phyloP scores from a whole-genome alignment of 2,113 vertebrate species.

The Phyllopteryx taeniolatus region DNA sequence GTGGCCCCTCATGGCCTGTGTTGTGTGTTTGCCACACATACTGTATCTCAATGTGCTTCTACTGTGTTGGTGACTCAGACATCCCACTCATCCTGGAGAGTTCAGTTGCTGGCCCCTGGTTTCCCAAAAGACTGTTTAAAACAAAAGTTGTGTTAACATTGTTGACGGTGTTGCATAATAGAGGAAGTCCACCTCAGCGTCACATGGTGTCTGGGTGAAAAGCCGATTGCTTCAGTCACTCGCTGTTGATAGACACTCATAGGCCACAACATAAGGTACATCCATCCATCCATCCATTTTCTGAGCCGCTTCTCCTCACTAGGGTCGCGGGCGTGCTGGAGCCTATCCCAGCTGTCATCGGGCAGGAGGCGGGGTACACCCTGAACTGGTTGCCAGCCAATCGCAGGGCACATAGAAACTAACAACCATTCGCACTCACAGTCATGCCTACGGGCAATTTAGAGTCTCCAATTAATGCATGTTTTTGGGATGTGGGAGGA shows the following conservation, averaged over 20 bases:
- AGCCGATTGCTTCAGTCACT: conserved; percentile 1
- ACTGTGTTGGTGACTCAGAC: not conserved
- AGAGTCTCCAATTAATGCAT: too few relatives aligned
- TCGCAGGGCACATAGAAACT: too few relatives aligned
- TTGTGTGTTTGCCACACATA: not conserved
- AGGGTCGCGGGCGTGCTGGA: too few relatives aligned
- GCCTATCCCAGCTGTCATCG: too few relatives aligned
- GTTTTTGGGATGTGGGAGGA: too few relatives aligned
- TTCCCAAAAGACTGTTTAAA: not conserved
- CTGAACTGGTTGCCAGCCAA: too few relatives aligned
- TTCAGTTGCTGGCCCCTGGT: not conserved
- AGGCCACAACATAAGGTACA: not conserved
- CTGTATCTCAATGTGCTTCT: not conserved
- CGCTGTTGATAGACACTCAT: not conserved
- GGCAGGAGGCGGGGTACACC: too few relatives aligned
- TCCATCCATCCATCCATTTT: too few relatives aligned
- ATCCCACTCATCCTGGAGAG: not conserved
- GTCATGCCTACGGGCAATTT: too few relatives aligned
- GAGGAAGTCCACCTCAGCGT: conserved; percentile 26
- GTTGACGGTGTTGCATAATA: conserved; percentile 15
- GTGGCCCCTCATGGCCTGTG: not conserved
- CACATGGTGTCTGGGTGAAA: conserved; percentile 32
- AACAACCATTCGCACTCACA: too few relatives aligned
- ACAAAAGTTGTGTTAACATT: conserved; percentile 6
- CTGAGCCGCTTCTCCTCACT: too few relatives aligned